Conservation (phyloP, 2,113 vertebrate species). For the Phyllostomus discolor region DNA sequence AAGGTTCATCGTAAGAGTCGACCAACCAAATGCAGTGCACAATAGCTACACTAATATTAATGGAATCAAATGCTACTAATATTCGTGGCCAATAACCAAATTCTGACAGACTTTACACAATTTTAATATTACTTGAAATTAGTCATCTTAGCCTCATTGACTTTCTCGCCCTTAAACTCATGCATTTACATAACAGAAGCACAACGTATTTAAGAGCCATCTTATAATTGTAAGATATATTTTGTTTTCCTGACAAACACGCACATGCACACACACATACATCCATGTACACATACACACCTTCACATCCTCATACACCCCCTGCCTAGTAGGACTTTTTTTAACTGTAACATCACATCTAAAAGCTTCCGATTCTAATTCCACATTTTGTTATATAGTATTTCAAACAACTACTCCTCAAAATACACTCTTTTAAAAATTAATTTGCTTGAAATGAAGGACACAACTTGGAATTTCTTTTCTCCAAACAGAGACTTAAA, state of each 20-base stretch:
- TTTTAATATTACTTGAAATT: conserved; percentile 12
- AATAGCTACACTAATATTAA: conserved; percentile 79
- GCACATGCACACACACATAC: neutral
- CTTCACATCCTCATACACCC: neutral
- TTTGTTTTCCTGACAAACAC: neutral
- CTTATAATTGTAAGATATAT: neutral
- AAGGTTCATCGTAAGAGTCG: conserved; percentile 88
- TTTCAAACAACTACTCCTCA: neutral
- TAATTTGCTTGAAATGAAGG: neutral
- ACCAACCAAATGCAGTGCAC: conserved; percentile 66
- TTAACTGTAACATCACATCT: neutral
- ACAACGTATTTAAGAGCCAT: neutral
- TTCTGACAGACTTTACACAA: conserved; percentile 22
- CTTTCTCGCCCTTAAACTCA: neutral
- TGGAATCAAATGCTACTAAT: conserved; percentile 80
- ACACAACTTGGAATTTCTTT: neutral
- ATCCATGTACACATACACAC: neutral
- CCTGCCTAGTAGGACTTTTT: neutral
- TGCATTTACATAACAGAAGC: neutral
- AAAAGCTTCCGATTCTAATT: neutral
- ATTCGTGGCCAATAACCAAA: conserved; percentile 66
- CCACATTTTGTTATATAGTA: neutral
- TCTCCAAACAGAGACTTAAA: conserved; percentile 14
- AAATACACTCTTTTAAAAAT: neutral
- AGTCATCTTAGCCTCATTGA: neutral